These are phyloP conservation scores for Microcebus griseorufus DNA, from an alignment of 2,113 vertebrate species.

Conservation along the genomic window DNA sequence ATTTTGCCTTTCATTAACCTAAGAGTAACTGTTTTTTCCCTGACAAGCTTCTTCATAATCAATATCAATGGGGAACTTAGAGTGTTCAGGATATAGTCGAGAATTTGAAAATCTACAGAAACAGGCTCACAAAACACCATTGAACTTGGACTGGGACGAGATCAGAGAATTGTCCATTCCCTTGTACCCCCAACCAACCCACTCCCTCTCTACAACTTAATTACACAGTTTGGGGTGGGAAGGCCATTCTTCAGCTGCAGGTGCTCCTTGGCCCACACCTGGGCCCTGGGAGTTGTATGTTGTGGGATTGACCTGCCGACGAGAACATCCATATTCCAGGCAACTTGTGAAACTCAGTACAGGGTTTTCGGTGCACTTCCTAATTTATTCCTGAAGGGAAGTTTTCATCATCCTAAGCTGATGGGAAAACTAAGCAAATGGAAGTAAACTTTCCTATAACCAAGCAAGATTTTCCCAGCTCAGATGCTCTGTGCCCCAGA, in stretches of 20 bases:
- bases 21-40: background rate
- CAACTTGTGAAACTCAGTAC: background rate
- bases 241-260: background rate
- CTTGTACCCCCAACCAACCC: fast-evolving
- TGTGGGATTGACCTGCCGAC: background rate
- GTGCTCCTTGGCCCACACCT: background rate
- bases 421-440: background rate
- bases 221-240: background rate
- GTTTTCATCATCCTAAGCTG: background rate
- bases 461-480: background rate
- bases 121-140: background rate
- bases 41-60: background rate
- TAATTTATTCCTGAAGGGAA: background rate
- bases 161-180: background rate
- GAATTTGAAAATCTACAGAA: background rate
- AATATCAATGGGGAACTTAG: background rate
- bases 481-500: background rate
- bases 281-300: background rate
- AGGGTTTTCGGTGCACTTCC: background rate
- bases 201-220: background rate
- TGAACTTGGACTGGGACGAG: background rate
- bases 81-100: background rate
- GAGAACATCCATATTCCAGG: background rate
- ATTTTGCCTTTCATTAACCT: background rate
- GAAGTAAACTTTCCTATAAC: background rate